Conservation (phyloP, 2,888 invertebrate species). For the Philereme vetulata region DNA sequence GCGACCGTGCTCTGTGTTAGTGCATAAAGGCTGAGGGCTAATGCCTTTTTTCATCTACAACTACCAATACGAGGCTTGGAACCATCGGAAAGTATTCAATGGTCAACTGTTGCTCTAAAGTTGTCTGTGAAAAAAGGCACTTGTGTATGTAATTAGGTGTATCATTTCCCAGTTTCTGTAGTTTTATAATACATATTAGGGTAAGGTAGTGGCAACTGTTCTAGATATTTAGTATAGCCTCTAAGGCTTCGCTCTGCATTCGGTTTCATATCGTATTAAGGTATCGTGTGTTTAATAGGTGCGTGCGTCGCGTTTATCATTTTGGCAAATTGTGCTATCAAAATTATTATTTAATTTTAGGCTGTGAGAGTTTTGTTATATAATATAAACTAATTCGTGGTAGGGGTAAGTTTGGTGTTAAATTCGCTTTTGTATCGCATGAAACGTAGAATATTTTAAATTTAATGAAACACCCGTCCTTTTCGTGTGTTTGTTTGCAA, state of each 20-base stretch:
- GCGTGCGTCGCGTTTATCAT: conserved; percentile 23
- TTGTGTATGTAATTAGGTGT: conserved; percentile 6
- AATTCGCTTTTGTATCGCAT: conserved; percentile 25
- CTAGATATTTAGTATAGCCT: conserved; percentile 24
- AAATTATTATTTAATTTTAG: conserved; percentile 70
- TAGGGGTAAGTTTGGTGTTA: conserved; percentile 22
- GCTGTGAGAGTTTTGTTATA: conserved; percentile 75
- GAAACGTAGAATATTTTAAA: conserved; percentile 11
- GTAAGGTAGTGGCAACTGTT: conserved; percentile 25
- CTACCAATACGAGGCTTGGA: background rate
- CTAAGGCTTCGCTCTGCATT: conserved; percentile 33
- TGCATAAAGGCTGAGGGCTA: conserved; percentile 14
- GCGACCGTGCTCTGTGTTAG: conserved; percentile 15
- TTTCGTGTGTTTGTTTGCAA: conserved; percentile 51
- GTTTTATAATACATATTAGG: conserved; percentile 16
- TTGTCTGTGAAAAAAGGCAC: conserved; percentile 12
- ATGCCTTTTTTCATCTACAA: conserved; percentile 8
- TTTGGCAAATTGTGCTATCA: conserved; percentile 48
- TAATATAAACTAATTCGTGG: conserved; percentile 28
- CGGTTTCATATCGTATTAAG: conserved; percentile 25
- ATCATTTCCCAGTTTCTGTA: conserved; percentile 21
- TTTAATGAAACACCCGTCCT: conserved; percentile 63
- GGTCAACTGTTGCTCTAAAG: conserved; percentile 6
- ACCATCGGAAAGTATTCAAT: background rate
- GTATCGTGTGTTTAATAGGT: conserved; percentile 28